Base-by-base conservation (phyloP, 2,113 vertebrate species). In the Centropristis striata region DNA sequence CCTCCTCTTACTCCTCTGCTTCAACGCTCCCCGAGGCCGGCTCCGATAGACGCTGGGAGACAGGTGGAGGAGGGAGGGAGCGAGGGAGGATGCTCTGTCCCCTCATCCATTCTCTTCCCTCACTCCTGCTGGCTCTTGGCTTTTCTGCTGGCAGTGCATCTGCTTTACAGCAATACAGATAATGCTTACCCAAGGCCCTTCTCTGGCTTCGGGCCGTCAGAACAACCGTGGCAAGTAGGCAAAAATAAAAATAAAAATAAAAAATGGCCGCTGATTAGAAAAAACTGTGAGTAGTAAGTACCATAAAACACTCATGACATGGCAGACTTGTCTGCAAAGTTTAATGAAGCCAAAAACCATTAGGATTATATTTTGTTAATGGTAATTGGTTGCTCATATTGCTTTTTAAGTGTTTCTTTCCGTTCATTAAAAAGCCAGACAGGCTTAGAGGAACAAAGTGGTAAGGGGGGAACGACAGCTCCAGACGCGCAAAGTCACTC, bases 351-450 rank as follows among this genome's bases (percentile, higher is more conserved):
- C 59, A 84, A 74, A 80, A 86, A 39, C 71, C 69, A 84, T 89
- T 76, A 86, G 76, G 64, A 79, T 86, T 83, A 80, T 81, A 79
- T 85, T 86, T 87, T 82, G 58, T 71, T 90, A 82, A 91, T 86
- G 86, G 78, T 85, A 83, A 92, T 84, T 80, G 74, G 77, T 71
- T 4, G 44, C 60, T 86, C 65, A 32, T 80, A 87, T 90, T 84
- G 79, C 83, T 78, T 83, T 88, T 78, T 85, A 88, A 89, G 84
- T 88, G 83, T 83, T 91, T 73, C 76, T 88, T 87, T 88, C 82
- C 72, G 12, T 81, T 84, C 87, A 88, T 86, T 90, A 89, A 87
- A 89, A 86, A 78, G 46, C 80, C 70, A 81, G 76, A 75, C 78
- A 80, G 47, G 47, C 55, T 84, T 28, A 21, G 36, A 76, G 75